phyloP scores from a whole-genome alignment of 2,113 vertebrate genomes.

The Telmatochromis bifrenatus region DNA sequence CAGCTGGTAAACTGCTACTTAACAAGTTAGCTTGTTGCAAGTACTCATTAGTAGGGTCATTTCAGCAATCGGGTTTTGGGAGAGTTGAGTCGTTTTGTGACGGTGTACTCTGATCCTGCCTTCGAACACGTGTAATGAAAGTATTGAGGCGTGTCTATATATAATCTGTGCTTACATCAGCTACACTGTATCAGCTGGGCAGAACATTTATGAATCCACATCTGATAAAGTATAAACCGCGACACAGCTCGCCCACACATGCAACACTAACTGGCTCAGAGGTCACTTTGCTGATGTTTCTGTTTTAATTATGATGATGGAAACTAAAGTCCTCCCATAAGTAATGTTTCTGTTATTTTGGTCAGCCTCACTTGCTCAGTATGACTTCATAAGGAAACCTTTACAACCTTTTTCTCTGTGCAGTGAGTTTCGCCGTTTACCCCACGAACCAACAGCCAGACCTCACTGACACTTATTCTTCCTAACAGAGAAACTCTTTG shows the following conservation, averaged over 20 bases:
- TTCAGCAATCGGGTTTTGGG: not conserved
- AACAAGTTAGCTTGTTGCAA: not conserved
- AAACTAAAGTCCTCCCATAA: not conserved
- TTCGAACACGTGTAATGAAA: not conserved
- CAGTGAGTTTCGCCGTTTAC: not conserved
- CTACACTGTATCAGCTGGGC: not conserved
- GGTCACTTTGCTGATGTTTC: not conserved
- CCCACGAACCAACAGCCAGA: not conserved
- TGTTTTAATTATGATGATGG: conserved; percentile 11
- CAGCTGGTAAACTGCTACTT: not conserved
- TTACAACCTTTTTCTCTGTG: not conserved
- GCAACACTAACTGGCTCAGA: not conserved
- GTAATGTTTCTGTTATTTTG: not conserved
- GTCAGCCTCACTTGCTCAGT: not conserved
- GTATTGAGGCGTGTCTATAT: not conserved
- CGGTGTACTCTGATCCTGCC: not conserved
- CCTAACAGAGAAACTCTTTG: not conserved
- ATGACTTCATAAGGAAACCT: not conserved
- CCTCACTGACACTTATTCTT: not conserved
- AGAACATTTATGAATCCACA: not conserved
- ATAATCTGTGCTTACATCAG: not conserved
- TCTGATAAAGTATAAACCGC: not conserved
- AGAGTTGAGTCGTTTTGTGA: not conserved
- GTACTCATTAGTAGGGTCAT: not conserved
- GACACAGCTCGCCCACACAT: not conserved